phyloP scores from a whole-genome alignment of 1,140 invertebrate species.

The Amyelois transitella region DNA sequence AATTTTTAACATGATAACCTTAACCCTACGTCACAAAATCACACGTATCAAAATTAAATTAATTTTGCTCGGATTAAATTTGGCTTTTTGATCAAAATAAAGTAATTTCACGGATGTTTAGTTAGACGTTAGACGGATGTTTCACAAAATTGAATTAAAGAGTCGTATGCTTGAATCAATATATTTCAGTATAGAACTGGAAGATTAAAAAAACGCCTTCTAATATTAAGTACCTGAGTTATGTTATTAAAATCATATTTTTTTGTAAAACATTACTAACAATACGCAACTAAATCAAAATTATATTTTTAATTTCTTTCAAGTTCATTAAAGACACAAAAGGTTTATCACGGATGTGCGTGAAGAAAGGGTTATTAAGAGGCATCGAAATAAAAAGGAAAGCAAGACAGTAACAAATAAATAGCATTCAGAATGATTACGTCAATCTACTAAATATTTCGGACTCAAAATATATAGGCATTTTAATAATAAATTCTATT shows the following conservation, averaged over 20 bases:
- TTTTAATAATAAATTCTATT: too few relatives aligned
- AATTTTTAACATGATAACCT: too few relatives aligned
- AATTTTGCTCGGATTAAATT: too few relatives aligned
- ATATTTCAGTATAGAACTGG: not conserved
- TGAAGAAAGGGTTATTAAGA: slow-evolving; percentile 18
- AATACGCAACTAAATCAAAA: not conserved
- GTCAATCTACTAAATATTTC: not conserved
- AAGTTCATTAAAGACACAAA: not conserved
- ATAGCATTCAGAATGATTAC: not conserved
- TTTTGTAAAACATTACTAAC: not conserved
- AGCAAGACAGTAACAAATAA: slow-evolving; percentile 5
- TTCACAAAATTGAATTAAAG: too few relatives aligned
- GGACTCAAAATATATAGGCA: not conserved
- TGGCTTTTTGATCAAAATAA: too few relatives aligned
- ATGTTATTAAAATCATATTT: too few relatives aligned
- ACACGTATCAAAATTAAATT: too few relatives aligned
- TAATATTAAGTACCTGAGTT: too few relatives aligned
- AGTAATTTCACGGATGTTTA: too few relatives aligned
- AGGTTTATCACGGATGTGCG: slow-evolving; percentile 8
- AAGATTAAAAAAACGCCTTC: not conserved
- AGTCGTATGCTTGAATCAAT: too few relatives aligned
- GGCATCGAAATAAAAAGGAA: slow-evolving; percentile 34
- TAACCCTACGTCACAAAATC: too few relatives aligned
- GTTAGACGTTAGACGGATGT: too few relatives aligned
- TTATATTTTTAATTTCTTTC: not conserved